These are phyloP conservation scores for Drosophila subpulchrella DNA, from an alignment of 1,140 invertebrate species.

Conservation along the genomic window DNA sequence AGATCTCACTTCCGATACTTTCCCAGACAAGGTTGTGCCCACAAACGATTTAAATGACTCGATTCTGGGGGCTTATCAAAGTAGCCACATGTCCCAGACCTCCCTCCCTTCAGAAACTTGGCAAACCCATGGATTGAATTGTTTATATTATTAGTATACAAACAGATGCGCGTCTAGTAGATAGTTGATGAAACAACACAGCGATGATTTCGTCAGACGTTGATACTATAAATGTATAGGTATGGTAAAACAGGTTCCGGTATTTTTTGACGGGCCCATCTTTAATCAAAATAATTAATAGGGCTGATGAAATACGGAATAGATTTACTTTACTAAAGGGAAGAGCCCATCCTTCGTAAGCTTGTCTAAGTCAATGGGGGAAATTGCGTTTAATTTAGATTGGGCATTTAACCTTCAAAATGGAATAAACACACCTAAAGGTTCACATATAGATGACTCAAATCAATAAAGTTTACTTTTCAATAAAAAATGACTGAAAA, in stretches of 20 bases:
- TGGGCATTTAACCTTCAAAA: background rate
- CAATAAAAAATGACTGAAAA: background rate
- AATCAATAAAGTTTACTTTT: background rate
- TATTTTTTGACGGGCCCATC: conserved; percentile 35
- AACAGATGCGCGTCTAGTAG: conserved; percentile 17
- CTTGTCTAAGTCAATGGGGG: background rate
- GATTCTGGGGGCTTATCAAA: conserved; percentile 11
- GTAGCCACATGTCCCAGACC: background rate
- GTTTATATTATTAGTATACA: conserved; percentile 16
- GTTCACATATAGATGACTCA: background rate
- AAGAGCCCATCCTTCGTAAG: conserved; percentile 6
- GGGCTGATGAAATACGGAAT: conserved; percentile 24
- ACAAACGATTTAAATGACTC: background rate
- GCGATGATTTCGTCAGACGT: conserved; percentile 45
- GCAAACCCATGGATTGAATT: conserved; percentile 1
- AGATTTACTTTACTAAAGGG: conserved; percentile 11
- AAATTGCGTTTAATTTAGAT: background rate
- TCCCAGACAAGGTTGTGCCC: conserved; percentile 4
- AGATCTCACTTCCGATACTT: background rate
- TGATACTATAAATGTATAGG: conserved; percentile 13
- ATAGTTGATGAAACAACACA: conserved; percentile 48
- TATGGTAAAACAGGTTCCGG: conserved; percentile 32
- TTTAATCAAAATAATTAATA: conserved; percentile 26
- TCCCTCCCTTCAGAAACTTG: background rate
- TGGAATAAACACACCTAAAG: background rate